A percentile compares a stretch with the other conserved stretches of the same genome.
These are phyloP conservation scores for Desmodus rotundus DNA, from an alignment of 2,113 vertebrate genomes.

Conservation along the genomic window DNA sequence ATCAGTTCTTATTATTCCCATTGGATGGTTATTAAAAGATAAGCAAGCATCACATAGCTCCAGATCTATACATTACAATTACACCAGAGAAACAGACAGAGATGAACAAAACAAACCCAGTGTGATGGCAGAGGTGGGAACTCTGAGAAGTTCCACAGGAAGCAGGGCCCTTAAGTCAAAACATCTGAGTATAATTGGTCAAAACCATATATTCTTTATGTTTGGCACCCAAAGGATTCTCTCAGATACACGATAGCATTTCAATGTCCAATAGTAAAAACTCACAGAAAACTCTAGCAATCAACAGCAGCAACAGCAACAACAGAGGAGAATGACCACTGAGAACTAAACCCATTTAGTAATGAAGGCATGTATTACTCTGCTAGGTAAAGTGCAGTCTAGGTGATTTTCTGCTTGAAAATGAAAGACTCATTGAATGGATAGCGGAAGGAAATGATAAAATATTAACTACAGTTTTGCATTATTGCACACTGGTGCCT, in stretches of 20 bases:
- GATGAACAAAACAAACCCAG: not conserved
- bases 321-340: not conserved
- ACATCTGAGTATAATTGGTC: not conserved
- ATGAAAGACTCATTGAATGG: not conserved
- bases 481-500: not conserved
- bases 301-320: not conserved
- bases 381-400: not conserved
- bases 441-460: not conserved
- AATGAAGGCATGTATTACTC: not conserved
- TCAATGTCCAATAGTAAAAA: not conserved
- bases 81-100: not conserved
- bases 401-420: not conserved
- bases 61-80: not conserved
- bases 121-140: not conserved
- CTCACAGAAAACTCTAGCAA: not conserved
- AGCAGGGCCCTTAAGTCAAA: not conserved
- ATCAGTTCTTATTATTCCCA: not conserved
- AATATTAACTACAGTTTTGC: not conserved
- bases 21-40: not conserved
- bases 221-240: not conserved
- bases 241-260: not conserved
- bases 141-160: not conserved
- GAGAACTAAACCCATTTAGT: not conserved
- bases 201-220: not conserved
- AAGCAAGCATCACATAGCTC: not conserved